Evolutionary conservation across 2,888 invertebrate species (phyloP).

Genomic region (Eupelmus urozonus): DNA sequence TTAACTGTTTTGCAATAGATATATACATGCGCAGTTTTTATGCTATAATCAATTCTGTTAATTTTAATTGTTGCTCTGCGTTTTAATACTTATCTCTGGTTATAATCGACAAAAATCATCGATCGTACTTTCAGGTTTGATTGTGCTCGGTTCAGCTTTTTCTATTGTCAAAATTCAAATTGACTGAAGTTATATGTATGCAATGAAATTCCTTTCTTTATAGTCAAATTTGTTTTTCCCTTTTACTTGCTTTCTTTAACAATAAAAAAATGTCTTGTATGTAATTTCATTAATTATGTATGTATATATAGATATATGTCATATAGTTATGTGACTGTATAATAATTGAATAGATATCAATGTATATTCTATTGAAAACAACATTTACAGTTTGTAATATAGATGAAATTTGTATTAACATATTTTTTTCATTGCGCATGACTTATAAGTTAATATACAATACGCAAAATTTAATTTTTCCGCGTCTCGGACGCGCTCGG

Average conservation of each 20-base stretch:
- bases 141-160: slow-evolving; percentile 58
- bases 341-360: slow-evolving; percentile 36
- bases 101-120: slow-evolving; percentile 30
- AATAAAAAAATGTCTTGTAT: slow-evolving; percentile 42
- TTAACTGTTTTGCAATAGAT: no score
- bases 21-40: no score
- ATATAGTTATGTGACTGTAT: slow-evolving; percentile 14
- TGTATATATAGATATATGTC: slow-evolving; percentile 10
- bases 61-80: no score
- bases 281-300: slow-evolving; percentile 24
- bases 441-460: slow-evolving; percentile 22
- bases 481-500: slow-evolving; percentile 48
- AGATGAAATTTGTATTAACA: slow-evolving; percentile 18
- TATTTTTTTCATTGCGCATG: not conserved
- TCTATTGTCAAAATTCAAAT: slow-evolving; percentile 59
- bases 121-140: slow-evolving; percentile 59
- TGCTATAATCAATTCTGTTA: no score
- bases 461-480: slow-evolving; percentile 40
- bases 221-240: not conserved
- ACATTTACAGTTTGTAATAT: slow-evolving; percentile 48
- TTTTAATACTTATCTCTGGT: no score
- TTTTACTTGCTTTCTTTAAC: not conserved
- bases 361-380: slow-evolving; percentile 43
- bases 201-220: not conserved
- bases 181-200: slow-evolving; percentile 39